Base-by-base conservation (phyloP, 1,140 invertebrate species). In the Heterodera carotae region DNA sequence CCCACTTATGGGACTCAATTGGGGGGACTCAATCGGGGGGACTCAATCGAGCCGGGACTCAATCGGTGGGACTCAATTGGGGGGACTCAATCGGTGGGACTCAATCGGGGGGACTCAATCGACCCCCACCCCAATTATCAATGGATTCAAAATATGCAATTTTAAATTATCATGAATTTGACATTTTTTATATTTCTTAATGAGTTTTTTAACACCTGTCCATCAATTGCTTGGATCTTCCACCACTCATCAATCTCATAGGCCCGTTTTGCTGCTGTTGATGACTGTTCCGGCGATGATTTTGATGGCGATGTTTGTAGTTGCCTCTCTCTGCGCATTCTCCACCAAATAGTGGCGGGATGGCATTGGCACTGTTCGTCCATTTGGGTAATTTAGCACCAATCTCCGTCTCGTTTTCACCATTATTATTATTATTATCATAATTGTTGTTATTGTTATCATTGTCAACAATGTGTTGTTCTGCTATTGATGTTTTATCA, bases 361-460 rank as follows among this genome's bases (percentile, higher is more conserved):
- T 66, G 62, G 62, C 62, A 6, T 31, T 66, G 62, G 29, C 27
- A 29, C 12, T 25, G 25, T 31, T 66, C 12, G 62, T 66, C 62
- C 62, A 66, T 18, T 66, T 29, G 29, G 15, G 62, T 27, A 66
- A 22, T 66, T n/a, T 66, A 10, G 62, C 62, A 31, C 62, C 62
- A 29, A 66, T 34, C 62, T 12, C 29, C 62, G 6, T 31, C 62
- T 66, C 62, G 12, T 66, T 29, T 66, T 29, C 62, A 66, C 7
- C 60, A 8, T 62, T 62, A 8, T 66, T 66, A 34, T 31, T 34
- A 22, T 66, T 66, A 27, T 34, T 66, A 27, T 31, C 31, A 6
- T 66, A 15, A 34, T 66, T 22, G 6, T 66, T 66, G 25, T 66
- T 29, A 6, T 29, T 62, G n/a, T 43, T 43, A 12, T 66, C 15